phyloP scores from a whole-genome alignment of 2,797 vertebrate species.

The Poecilia wingei region DNA sequence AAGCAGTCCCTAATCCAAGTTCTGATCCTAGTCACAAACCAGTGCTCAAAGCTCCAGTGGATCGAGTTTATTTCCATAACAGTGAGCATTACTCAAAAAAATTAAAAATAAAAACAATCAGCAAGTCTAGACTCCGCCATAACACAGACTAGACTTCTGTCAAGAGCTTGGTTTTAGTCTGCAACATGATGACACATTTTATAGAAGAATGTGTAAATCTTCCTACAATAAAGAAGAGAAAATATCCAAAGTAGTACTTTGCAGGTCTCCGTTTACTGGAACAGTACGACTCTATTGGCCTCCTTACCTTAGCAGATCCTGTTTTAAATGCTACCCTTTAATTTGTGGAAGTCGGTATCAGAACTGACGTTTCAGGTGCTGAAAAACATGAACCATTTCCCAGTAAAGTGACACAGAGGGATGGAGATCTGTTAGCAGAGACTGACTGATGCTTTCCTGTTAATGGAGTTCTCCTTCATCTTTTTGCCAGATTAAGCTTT shows the following conservation, averaged over 20 bases:
- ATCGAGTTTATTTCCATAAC: not conserved
- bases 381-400: not conserved
- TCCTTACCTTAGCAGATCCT: not conserved
- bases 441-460: not conserved
- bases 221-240: not conserved
- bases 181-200: not conserved
- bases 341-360: not conserved
- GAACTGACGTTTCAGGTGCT: not conserved
- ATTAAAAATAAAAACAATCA: not conserved
- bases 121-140: not conserved
- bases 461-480: not conserved
- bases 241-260: not conserved
- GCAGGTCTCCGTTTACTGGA: not conserved
- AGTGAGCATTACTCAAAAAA: not conserved
- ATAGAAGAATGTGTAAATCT: not conserved
- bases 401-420: not conserved
- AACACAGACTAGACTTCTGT: not conserved
- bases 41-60: not conserved
- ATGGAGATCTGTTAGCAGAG: not conserved
- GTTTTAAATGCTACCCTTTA: not conserved
- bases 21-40: slow-evolving; percentile 31
- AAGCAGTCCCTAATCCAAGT: slow-evolving; percentile 48
- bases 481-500: not conserved
- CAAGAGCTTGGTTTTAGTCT: not conserved
- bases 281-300: not conserved